These are phyloP conservation scores for Patagioenas fasciata DNA, from an alignment of 2,113 vertebrate species.

Conservation along the genomic window DNA sequence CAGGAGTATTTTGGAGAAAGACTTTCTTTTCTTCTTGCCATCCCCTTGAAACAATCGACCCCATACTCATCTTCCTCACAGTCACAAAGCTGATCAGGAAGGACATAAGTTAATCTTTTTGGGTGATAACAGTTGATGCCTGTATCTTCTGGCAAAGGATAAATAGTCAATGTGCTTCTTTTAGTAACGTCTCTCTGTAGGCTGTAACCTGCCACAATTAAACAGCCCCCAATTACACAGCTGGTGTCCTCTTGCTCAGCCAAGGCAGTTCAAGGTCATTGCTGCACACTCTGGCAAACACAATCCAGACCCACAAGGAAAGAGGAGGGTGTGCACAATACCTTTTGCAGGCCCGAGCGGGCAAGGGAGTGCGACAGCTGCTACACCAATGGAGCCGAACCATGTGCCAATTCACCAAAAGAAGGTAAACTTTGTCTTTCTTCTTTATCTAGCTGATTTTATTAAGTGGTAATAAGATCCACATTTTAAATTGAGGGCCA, in stretches of 20 bases:
- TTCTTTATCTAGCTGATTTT: neutral
- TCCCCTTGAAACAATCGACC: neutral
- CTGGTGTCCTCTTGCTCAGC: neutral
- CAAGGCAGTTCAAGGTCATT: neutral
- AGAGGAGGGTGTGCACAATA: neutral
- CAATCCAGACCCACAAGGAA: neutral
- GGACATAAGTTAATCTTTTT: neutral
- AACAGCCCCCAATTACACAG: neutral
- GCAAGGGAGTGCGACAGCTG: neutral
- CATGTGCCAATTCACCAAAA: fast-evolving
- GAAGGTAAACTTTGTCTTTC: neutral
- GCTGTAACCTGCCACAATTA: neutral
- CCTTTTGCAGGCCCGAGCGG: neutral
- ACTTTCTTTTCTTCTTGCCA: neutral
- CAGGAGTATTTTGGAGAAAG: neutral
- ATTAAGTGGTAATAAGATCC: neutral
- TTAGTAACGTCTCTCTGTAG: neutral
- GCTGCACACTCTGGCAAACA: neutral
- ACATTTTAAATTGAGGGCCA: neutral
- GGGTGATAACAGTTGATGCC: neutral
- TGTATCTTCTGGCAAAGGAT: neutral
- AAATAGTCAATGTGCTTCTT: neutral
- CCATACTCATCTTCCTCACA: neutral
- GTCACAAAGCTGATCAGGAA: neutral
- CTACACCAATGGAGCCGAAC: fast-evolving